Evolutionary conservation across 2,797 vertebrate species (phyloP), one percentile per base, ranked within the genome.

Genomic region (Leptatherina wallacei): DNA sequence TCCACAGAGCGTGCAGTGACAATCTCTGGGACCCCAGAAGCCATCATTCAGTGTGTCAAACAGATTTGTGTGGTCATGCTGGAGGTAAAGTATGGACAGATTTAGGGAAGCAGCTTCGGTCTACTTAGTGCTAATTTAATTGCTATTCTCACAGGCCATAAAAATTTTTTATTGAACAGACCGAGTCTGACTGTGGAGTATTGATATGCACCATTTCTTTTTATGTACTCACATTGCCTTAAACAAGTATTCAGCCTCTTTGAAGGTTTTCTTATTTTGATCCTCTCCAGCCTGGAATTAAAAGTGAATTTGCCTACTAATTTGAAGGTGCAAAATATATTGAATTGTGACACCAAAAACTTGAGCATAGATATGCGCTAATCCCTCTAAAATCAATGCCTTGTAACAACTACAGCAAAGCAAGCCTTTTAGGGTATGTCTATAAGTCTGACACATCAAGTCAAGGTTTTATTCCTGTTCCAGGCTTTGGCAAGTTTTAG

Each of bases 51-150:
- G 90, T 99, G 97, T 92, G 97, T 98, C 94, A 97, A 97, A 95
- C 97, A 98, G 87, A 98, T 98, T 92, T 98, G 97, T 95, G 97
- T 99, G 94, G 97, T 98, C 93, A 98, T 98, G 96, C 94, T 99
- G 94, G 97, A 99, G 97, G 97, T 91, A 83, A 36, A 55, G 77
- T 69, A 35, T 81, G 38, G 27, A 2, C 0, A 60, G 12, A 65
- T 60, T 55, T 38, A 27, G 2, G 7, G 29, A 65, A 33, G 9
- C 0, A 20, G 44, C 29, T 29, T 12, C 40, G 62, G 73, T 18
- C 40, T 51, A 22, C 3, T 22, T 51, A 54, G 20, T 22, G 30
- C 6, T 11, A 7, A n/a, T 54, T 32, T 55, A 36, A 20, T 3
- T 30, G 36, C 42, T 61, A 20, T n/a, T 59, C 3, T 40, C 33